Base-by-base conservation (phyloP, 1,140 invertebrate species). In the Dryas iulia region DNA sequence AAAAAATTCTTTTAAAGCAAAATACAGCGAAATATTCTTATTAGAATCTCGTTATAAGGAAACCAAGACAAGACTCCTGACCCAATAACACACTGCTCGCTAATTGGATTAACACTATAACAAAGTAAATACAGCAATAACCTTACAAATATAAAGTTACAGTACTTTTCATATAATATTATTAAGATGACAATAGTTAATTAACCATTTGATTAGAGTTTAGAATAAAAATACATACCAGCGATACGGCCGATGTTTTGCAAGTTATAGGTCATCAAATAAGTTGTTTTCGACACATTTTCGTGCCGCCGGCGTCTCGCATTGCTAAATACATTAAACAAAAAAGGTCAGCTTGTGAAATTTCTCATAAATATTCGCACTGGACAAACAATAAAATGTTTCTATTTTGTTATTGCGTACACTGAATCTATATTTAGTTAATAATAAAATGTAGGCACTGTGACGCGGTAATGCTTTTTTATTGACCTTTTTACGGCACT, bases 211-310 rank as follows among this genome's bases (percentile, higher is more conserved):
- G 24, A 63, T 35, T 28, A 30, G 25, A 23, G 12, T 62, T n/a
- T 2, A 65, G 18, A 18, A 18, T 18, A 10, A 21, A 58, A 28
- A 53, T 65, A 79, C 77, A 52, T 77, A 79, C 77, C 77, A 73
- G 69, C 30, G 59, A 56, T 54, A 74, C 73, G 73, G 69, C 69
- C 74, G 64, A 65, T 71, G 59, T 72, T 66, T 47, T 25, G 59
- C 61, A 65, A 59, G 35, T 54, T 33, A 39, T 73, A 63, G 66
- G 31, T 74, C 77, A 79, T 79, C 58, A 74, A 79, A 71, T 69
- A 60, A 10, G 23, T 59, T 65, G 59, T 70, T 25, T 62, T 70
- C 47, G 39, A 67, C 66, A 67, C 30, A 57, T 59, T 30, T 67
- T 67, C 57, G 47, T 35, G 25, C 64, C 47, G 64, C 77, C 77